Evolutionary conservation across 2,797 vertebrate genomes (phyloP).

Genomic region (Pseudopleuronectes americanus): DNA sequence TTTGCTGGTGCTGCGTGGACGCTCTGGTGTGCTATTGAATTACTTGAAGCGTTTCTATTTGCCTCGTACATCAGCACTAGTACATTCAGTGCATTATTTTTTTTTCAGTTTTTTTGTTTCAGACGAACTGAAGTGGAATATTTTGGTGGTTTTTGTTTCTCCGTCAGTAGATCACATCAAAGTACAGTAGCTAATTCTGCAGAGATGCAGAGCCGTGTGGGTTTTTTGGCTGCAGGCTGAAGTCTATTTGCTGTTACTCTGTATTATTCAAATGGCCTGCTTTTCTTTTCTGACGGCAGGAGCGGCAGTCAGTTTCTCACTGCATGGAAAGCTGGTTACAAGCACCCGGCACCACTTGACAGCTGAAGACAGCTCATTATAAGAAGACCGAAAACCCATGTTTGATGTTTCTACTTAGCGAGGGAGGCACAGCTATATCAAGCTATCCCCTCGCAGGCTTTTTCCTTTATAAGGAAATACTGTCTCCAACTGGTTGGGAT

Average conservation of each 20-base stretch:
- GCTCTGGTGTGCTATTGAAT: slow-evolving; percentile 53
- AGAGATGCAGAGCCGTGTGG: slow-evolving; percentile 60
- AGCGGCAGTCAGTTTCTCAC: slow-evolving; percentile 77
- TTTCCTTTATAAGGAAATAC: slow-evolving; percentile 82
- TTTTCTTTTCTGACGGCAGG: slow-evolving; percentile 74
- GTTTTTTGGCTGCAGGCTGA: slow-evolving; percentile 72
- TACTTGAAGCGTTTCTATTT: slow-evolving; percentile 46
- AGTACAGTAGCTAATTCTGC: slow-evolving; percentile 69
- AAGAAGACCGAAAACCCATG: slow-evolving; percentile 82
- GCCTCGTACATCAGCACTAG: slow-evolving; percentile 37
- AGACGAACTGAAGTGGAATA: slow-evolving; percentile 39
- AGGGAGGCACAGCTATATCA: slow-evolving; percentile 82
- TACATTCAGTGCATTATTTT: slow-evolving; percentile 50
- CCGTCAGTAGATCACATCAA: slow-evolving; percentile 60
- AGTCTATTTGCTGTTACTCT: slow-evolving; percentile 78
- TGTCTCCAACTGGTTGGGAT: slow-evolving; percentile 78
- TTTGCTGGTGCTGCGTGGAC: slow-evolving; percentile 38
- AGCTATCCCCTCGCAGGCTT: slow-evolving; percentile 80
- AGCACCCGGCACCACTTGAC: slow-evolving; percentile 82
- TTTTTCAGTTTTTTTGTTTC: slow-evolving; percentile 32
- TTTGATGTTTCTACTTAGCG: slow-evolving; percentile 85
- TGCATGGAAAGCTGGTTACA: slow-evolving; percentile 80
- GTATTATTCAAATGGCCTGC: slow-evolving; percentile 78
- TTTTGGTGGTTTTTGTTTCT: slow-evolving; percentile 51
- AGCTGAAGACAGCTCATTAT: slow-evolving; percentile 85